Conservation (phyloP, 37 sponge, comb jelly and placozoan genomes). For the Aphrocallistes beatrix region DNA sequence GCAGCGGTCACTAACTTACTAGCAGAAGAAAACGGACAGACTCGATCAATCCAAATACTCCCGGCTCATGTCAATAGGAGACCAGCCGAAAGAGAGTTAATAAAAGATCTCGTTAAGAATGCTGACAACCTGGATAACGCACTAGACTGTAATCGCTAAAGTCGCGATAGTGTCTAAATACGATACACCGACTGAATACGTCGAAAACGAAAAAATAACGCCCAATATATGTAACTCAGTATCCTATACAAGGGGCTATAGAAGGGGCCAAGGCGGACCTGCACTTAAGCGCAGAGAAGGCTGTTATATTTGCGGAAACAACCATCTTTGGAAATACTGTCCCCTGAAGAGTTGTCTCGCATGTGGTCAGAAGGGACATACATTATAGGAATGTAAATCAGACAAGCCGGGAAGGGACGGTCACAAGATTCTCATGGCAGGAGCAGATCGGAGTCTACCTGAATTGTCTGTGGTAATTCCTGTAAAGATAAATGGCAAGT, state of each 20-base stretch:
- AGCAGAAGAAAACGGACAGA: not conserved
- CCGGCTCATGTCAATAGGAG: not conserved
- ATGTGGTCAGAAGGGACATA: too few species aligned
- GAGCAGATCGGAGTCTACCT: not conserved
- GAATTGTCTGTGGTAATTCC: not conserved
- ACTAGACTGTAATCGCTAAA: not conserved
- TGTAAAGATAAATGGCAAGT: too few species aligned
- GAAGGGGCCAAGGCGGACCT: not conserved
- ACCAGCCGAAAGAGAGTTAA: not conserved
- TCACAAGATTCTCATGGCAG: not conserved
- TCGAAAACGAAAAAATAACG: too few species aligned
- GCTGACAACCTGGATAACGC: not conserved
- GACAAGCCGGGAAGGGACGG: not conserved
- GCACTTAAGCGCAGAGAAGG: not conserved
- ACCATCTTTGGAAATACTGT: not conserved
- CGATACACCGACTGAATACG: too few species aligned
- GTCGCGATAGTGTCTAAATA: not conserved
- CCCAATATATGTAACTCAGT: not conserved
- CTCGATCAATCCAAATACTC: not conserved
- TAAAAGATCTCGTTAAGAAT: not conserved
- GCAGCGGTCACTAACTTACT: too few species aligned
- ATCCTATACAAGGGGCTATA: not conserved
- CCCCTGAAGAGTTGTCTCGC: not conserved
- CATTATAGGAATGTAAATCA: not conserved
- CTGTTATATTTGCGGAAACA: not conserved